Conservation (phyloP, 2,797 vertebrate genomes). For the Takifugu rubripes region DNA sequence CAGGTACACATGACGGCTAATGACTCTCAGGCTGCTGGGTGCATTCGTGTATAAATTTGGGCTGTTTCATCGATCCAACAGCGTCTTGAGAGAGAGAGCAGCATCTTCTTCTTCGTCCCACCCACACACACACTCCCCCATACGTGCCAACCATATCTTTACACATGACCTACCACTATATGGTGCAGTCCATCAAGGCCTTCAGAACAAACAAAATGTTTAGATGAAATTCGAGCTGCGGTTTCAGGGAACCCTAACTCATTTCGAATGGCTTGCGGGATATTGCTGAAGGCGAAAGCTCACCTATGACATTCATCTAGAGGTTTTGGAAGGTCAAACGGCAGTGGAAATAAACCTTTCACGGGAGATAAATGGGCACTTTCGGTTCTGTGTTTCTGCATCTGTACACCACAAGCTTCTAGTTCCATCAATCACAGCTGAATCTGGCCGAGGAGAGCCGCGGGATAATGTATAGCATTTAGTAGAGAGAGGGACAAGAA, state of each 20-base stretch:
- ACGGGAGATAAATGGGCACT: slow-evolving; percentile 33
- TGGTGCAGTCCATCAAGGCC: slow-evolving; percentile 14
- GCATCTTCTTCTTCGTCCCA: slow-evolving; percentile 2
- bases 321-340: slow-evolving; percentile 45
- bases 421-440: slow-evolving; percentile 35
- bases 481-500: background rate
- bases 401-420: slow-evolving; percentile 29
- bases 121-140: slow-evolving; percentile 13
- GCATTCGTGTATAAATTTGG: slow-evolving; percentile 8
- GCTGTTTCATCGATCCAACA: slow-evolving; percentile 23
- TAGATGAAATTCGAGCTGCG: slow-evolving; percentile 9
- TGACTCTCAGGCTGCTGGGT: too few relatives aligned
- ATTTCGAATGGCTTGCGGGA: slow-evolving; percentile 21
- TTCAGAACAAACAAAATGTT: slow-evolving; percentile 19
- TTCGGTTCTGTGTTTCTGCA: slow-evolving; percentile 21
- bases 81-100: slow-evolving; percentile 3
- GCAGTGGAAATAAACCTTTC: slow-evolving; percentile 42
- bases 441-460: slow-evolving; percentile 9
- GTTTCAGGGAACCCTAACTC: slow-evolving; percentile 17
- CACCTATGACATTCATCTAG: slow-evolving; percentile 41
- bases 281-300: slow-evolving; percentile 17
- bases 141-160: background rate
- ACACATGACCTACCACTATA: slow-evolving; percentile 19
- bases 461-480: slow-evolving; percentile 3
- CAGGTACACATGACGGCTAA: background rate